A percentile compares a stretch with the other conserved stretches of the same genome.
Evolutionary conservation across 2,888 invertebrate genomes (phyloP).

Genomic region (Epsilonema sp.): DNA sequence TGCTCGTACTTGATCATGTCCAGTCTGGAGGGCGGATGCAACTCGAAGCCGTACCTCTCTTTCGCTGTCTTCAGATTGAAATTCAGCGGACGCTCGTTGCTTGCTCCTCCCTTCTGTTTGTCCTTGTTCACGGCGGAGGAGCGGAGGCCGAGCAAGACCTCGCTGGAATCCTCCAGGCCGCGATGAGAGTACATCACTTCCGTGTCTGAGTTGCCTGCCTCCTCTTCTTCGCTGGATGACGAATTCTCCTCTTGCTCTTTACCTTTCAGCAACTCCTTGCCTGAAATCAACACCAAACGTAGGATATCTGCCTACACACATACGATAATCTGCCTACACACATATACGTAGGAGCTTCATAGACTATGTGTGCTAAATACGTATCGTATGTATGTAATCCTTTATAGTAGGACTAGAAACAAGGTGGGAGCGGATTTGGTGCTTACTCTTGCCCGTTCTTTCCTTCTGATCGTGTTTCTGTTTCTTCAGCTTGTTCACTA

Average conservation of each 20-base stretch:
- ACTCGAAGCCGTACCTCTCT: constrained; percentile 1
- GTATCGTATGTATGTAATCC: no score
- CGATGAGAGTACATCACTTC: not conserved
- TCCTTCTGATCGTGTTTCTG: no score
- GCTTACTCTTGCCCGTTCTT: not conserved
- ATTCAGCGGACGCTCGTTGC: not conserved
- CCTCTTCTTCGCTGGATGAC: constrained; percentile 1
- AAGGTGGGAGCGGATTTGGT: not conserved
- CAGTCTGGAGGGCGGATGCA: not conserved
- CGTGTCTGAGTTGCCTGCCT: not conserved
- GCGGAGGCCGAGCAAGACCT: no score
- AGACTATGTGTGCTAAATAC: not conserved
- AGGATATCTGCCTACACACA: no score
- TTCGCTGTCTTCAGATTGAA: not conserved
- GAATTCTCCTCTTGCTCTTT: not conserved
- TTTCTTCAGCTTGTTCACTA: no score
- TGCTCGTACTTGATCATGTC: constrained; percentile 8
- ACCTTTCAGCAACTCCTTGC: no score
- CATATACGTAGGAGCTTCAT: not conserved
- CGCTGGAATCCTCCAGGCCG: not conserved
- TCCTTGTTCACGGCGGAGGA: no score
- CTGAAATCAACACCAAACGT: no score
- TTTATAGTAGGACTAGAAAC: not conserved
- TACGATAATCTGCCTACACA: no score
- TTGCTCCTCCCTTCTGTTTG: no score